Evolutionary conservation across 2,113 vertebrate species (phyloP).

Genomic region (Paraplagusia blochii): DNA sequence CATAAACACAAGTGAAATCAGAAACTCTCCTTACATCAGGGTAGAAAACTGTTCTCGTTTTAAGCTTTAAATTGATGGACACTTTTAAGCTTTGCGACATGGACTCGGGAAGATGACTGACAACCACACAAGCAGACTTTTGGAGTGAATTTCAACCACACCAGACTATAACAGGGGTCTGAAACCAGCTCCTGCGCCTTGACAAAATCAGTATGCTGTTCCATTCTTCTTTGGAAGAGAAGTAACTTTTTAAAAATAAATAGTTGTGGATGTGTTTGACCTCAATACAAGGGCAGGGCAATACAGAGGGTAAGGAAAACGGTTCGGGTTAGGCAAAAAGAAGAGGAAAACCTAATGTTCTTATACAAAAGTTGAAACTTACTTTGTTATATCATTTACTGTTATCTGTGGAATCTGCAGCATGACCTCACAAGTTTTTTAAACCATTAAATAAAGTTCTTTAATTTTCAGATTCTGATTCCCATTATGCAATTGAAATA

Average conservation of each 20-base stretch:
- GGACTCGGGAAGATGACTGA: not conserved
- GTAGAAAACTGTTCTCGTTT: conserved; percentile 3
- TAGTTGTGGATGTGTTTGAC: conserved; percentile 30
- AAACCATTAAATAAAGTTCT: too few species aligned
- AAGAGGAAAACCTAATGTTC: not conserved
- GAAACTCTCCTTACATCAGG: conserved; percentile 29
- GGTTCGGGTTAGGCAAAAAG: not conserved
- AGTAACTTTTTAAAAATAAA: conserved; percentile 10
- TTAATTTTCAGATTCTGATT: too few species aligned
- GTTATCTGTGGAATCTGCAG: not conserved
- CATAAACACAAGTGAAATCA: conserved; percentile 45
- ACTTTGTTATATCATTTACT: too few species aligned
- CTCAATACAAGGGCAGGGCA: conserved; percentile 18
- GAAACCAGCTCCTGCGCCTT: not conserved
- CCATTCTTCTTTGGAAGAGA: not conserved
- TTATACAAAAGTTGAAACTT: conserved; percentile 2
- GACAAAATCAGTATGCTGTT: not conserved
- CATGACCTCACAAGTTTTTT: not conserved
- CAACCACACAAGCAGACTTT: not conserved
- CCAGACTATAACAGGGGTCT: not conserved
- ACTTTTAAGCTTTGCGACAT: not conserved
- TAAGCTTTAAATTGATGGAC: not conserved
- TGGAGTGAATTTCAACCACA: not conserved
- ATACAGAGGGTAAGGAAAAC: not conserved
- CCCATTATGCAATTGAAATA: conserved; percentile 7